A percentile compares a stretch with the other conserved stretches of the same genome.
Conservation (phyloP, 2,113 vertebrate species). For the Tonatia bakeri region DNA sequence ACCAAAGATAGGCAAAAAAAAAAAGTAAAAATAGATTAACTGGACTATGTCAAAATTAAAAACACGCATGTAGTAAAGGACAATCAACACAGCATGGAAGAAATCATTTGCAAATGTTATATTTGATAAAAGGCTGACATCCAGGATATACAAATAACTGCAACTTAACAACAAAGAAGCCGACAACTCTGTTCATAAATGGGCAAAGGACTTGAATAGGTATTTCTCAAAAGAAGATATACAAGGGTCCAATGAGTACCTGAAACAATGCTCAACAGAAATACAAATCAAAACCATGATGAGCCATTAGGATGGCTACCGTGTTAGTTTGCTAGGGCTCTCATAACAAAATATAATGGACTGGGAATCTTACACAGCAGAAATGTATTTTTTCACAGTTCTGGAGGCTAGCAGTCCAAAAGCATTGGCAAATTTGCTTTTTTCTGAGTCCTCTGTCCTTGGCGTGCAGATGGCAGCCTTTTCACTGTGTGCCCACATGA, state of each 20-base stretch:
- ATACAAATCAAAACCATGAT: background rate
- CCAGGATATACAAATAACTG: background rate
- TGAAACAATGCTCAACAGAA: background rate
- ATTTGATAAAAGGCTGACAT: background rate
- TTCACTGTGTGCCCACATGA: too few relatives aligned
- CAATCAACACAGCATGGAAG: background rate
- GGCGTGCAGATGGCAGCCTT: background rate
- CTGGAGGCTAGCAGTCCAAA: background rate
- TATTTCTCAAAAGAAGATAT: too few relatives aligned
- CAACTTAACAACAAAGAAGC: background rate
- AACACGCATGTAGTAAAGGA: background rate
- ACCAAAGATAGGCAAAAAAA: background rate
- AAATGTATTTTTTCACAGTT: background rate
- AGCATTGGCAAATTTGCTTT: background rate
- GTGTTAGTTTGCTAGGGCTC: background rate
- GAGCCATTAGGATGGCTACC: background rate
- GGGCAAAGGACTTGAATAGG: background rate
- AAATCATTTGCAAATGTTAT: background rate
- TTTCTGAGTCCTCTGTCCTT: background rate
- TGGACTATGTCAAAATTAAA: background rate
- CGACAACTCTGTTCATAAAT: background rate
- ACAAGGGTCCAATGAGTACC: background rate
- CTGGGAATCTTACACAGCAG: background rate
- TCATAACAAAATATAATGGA: background rate
- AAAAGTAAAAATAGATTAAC: background rate